Evolutionary conservation across 1,140 invertebrate species (phyloP).

Genomic region (Eumaeus atala): DNA sequence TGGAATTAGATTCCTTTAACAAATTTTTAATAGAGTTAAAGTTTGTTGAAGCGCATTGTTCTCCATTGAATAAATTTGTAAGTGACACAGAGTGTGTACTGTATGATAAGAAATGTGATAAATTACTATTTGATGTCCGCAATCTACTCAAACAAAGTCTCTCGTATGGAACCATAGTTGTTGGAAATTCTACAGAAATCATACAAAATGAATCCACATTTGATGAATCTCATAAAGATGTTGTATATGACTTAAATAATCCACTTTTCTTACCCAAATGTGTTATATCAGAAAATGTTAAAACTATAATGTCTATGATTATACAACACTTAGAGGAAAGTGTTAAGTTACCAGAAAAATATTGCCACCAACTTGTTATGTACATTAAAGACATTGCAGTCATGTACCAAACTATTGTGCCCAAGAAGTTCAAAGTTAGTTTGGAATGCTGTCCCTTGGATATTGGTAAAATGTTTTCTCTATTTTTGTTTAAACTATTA

Average conservation of each 20-base stretch:
- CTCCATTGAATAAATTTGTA: constrained; percentile 58
- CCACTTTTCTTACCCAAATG: constrained; percentile 60
- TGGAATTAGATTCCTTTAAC: constrained; percentile 63
- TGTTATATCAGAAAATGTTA: constrained; percentile 59
- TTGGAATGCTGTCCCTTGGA: constrained; percentile 60
- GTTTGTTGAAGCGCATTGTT: constrained; percentile 52
- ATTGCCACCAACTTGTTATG: constrained; percentile 44
- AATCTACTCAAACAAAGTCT: constrained; percentile 49
- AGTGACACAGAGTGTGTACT: constrained; percentile 57
- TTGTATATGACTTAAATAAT: constrained; percentile 45
- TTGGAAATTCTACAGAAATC: constrained; percentile 31
- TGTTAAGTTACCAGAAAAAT: constrained; percentile 50
- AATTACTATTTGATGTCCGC: constrained; percentile 50
- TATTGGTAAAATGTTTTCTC: constrained; percentile 47
- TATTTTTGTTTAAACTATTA: not conserved
- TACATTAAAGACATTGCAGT: constrained; percentile 64
- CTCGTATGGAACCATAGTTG: constrained; percentile 43
- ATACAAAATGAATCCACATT: constrained; percentile 45
- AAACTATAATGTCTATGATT: constrained; percentile 53
- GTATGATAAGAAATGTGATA: constrained; percentile 67
- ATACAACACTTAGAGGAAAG: constrained; percentile 61
- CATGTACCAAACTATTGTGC: constrained; percentile 62
- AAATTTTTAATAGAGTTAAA: constrained; percentile 63
- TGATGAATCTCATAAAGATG: constrained; percentile 39
- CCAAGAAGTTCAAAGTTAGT: constrained; percentile 59